phyloP scores from a whole-genome alignment of 2,888 invertebrate species.

The Onchidella celtica region DNA sequence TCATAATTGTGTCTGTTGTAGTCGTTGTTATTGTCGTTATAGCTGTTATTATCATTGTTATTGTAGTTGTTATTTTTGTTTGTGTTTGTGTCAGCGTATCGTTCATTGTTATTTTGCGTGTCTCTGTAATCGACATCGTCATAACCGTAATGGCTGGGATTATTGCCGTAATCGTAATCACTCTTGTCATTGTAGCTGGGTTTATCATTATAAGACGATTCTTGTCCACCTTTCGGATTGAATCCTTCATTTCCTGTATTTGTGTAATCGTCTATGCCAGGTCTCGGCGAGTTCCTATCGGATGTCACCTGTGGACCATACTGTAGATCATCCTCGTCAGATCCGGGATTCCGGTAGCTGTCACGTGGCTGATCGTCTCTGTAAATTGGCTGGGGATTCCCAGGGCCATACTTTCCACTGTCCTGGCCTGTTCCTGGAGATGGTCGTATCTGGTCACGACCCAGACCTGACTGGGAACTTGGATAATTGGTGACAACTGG shows the following conservation, averaged over 20 bases:
- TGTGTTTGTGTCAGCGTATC: not conserved
- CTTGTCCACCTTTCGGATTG: not conserved
- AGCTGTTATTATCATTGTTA: not conserved
- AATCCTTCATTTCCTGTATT: not conserved
- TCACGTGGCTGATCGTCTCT: not conserved
- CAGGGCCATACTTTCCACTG: not conserved
- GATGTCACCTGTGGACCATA: not conserved
- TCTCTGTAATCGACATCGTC: too few relatives aligned
- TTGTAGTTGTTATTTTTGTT: too few relatives aligned
- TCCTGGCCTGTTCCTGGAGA: not conserved
- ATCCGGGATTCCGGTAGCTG: not conserved
- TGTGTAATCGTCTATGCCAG: not conserved
- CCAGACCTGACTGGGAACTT: not conserved
- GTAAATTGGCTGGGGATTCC: not conserved
- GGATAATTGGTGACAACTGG: conserved; percentile 8
- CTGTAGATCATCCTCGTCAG: not conserved
- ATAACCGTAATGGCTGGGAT: too few relatives aligned
- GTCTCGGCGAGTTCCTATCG: not conserved
- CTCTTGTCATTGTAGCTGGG: not conserved
- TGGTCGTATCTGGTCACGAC: too few relatives aligned
- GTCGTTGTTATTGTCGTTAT: conserved; percentile 1
- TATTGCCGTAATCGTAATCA: conserved; percentile 1
- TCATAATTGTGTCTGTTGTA: not conserved
- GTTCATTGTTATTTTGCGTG: not conserved
- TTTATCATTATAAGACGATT: not conserved